Evolutionary conservation across 2,797 vertebrate genomes (phyloP).

Genomic region (Sebastes wilsoni): DNA sequence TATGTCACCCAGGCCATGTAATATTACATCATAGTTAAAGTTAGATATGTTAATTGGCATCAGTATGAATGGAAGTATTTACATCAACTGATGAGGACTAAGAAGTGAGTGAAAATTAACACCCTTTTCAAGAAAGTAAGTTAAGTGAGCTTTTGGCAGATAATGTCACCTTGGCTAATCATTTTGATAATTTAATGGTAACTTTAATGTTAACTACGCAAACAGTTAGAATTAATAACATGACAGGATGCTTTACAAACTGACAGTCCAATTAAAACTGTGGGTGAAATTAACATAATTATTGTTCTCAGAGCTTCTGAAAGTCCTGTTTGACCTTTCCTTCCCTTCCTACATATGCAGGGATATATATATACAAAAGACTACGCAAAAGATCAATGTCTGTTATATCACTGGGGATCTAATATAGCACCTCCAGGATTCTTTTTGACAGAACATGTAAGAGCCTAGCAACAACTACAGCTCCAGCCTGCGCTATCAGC

Average conservation of each 20-base stretch:
- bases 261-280: slow-evolving; percentile 10
- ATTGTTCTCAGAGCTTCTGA: neutral
- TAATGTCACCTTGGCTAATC: slow-evolving; percentile 36
- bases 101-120: neutral
- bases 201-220: slow-evolving; percentile 4
- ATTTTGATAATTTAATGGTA: slow-evolving; percentile 37
- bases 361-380: slow-evolving; percentile 8
- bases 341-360: neutral
- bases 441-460: slow-evolving; percentile 38
- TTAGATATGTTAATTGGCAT: slow-evolving; percentile 7
- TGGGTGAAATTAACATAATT: neutral
- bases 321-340: slow-evolving; percentile 8
- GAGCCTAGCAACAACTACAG: slow-evolving; percentile 6
- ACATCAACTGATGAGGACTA: slow-evolving; percentile 31
- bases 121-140: slow-evolving; percentile 13
- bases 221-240: slow-evolving; percentile 33
- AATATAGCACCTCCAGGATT: slow-evolving; percentile 15
- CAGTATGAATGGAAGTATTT: neutral
- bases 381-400: slow-evolving; percentile 18
- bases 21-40: neutral
- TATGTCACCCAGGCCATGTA: neutral
- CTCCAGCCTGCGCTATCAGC: neutral
- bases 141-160: slow-evolving; percentile 40
- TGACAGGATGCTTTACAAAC: slow-evolving; percentile 9
- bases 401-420: neutral